Conservation (phyloP, 2,113 vertebrate genomes). For the Coreoperca whiteheadi region DNA sequence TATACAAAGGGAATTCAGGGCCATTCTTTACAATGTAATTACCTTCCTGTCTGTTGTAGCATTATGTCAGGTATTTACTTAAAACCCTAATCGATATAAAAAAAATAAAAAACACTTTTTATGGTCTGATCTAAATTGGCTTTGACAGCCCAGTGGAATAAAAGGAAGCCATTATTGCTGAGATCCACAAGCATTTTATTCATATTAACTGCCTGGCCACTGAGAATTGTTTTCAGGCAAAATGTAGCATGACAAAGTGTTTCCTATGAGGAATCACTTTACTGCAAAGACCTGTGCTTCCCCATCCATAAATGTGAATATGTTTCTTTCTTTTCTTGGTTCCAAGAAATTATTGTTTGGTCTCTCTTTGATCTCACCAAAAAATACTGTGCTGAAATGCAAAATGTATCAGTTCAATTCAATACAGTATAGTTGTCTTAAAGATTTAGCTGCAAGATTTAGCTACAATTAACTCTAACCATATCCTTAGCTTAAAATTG, state of each 20-base stretch:
- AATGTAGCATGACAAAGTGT: constrained; percentile 41
- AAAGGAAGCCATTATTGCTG: constrained; percentile 60
- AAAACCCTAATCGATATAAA: constrained; percentile 74
- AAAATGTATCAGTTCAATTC: constrained; percentile 4
- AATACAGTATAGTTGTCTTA: background rate
- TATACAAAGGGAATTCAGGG: constrained; percentile 23
- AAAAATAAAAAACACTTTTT: constrained; percentile 61
- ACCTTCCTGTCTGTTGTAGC: constrained; percentile 57
- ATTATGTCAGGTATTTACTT: constrained; percentile 73
- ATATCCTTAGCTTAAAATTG: background rate
- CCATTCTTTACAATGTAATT: constrained; percentile 68
- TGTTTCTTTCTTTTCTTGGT: background rate
- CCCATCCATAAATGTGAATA: constrained; percentile 32
- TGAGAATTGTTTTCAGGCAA: constrained; percentile 40
- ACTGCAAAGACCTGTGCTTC: constrained; percentile 30
- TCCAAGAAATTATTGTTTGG: background rate
- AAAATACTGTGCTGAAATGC: constrained; percentile 7
- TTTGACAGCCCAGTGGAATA: constrained; percentile 61
- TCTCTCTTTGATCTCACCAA: constrained; percentile 9
- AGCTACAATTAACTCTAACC: background rate
- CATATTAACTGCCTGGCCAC: constrained; percentile 39
- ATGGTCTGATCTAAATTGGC: constrained; percentile 69
- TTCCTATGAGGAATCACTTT: constrained; percentile 29
- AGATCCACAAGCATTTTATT: constrained; percentile 46
- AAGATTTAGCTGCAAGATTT: constrained; percentile 10